Percentiles rank a stretch among this genome's conserved stretches.
phyloP scores from a whole-genome alignment of 2,113 vertebrate genomes.

The Sorex fumeus region DNA sequence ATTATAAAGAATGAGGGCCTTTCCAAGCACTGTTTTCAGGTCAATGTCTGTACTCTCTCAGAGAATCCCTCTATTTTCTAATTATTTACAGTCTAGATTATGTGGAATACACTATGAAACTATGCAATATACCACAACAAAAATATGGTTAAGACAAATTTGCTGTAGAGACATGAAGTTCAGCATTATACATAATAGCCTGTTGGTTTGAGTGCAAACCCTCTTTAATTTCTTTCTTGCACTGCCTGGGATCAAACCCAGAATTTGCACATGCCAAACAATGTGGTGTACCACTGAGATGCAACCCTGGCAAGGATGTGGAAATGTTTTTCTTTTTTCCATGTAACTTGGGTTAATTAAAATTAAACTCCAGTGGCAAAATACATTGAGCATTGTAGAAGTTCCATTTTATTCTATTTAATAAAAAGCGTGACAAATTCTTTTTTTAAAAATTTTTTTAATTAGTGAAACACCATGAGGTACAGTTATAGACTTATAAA shows the following conservation, averaged over 20 bases:
- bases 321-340: background rate
- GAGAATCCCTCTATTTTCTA: background rate
- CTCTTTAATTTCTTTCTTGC: background rate
- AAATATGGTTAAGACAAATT: background rate
- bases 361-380: constrained; percentile 20
- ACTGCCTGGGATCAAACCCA: no score
- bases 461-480: no score
- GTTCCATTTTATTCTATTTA: constrained; percentile 49
- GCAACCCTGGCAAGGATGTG: no score
- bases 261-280: no score
- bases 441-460: no score
- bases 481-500: no score
- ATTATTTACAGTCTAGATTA: background rate
- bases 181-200: background rate
- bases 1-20: background rate
- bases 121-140: background rate
- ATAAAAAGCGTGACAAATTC: background rate
- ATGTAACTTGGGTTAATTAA: constrained; percentile 17
- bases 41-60: background rate
- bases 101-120: background rate
- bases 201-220: background rate
- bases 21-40: background rate
- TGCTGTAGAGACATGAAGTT: constrained; percentile 43
- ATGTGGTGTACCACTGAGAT: no score
- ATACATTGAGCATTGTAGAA: background rate